Percentiles rank a stretch among this genome's conserved stretches.
phyloP scores from a whole-genome alignment of 2,113 vertebrate genomes.

The Crypturellus undulatus region DNA sequence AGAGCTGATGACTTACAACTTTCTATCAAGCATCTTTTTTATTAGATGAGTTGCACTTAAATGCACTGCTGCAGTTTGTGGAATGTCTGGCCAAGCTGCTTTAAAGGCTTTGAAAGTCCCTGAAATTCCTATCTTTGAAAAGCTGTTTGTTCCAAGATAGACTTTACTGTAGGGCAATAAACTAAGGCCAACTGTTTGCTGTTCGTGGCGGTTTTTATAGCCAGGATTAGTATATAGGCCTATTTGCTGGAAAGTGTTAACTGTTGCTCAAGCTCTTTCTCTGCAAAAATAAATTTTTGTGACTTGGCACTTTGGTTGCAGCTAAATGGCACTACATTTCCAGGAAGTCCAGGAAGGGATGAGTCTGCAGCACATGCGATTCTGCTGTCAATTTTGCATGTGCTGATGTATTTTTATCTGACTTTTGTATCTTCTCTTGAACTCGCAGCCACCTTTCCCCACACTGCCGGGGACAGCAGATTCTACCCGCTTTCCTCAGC shows the following conservation, averaged over 20 bases:
- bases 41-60: slow-evolving; percentile 16
- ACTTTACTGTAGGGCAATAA: neutral
- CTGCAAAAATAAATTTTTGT: neutral
- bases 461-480: neutral
- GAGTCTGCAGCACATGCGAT: rapidly evolving
- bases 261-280: neutral
- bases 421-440: neutral
- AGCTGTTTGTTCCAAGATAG: neutral
- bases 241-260: neutral
- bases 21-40: slow-evolving; percentile 34
- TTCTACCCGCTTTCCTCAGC: neutral
- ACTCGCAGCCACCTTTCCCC: neutral
- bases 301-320: neutral
- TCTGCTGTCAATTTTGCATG: neutral
- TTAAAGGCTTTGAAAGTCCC: neutral
- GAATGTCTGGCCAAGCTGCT: neutral
- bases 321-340: neutral
- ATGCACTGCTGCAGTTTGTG: neutral
- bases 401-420: neutral
- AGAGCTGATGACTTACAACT: neutral
- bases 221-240: neutral
- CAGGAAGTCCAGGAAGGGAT: neutral
- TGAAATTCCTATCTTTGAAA: neutral
- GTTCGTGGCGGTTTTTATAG: neutral
- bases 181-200: neutral